Percentiles rank a stretch among this genome's conserved stretches.
phyloP scores from a whole-genome alignment of 2,888 invertebrate genomes.

The Polyommatus icarus region DNA sequence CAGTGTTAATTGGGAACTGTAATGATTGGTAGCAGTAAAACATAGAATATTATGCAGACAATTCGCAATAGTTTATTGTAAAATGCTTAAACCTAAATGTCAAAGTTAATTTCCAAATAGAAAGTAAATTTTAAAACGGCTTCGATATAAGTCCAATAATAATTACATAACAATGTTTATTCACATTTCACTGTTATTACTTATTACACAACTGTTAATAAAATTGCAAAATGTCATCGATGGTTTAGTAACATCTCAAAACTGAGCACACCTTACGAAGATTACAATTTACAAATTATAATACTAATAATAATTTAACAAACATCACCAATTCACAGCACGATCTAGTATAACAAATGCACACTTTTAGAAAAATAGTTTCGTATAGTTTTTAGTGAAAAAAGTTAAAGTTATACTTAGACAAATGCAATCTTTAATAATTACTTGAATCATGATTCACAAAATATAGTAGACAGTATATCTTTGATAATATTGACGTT shows the following conservation, averaged over 20 bases:
- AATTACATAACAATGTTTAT: constrained; percentile 27
- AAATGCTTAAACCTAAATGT: constrained; percentile 9
- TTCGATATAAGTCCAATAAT: constrained; percentile 23
- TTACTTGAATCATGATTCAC: background rate
- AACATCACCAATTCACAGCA: constrained; percentile 8
- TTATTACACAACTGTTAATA: constrained; percentile 18
- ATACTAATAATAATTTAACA: background rate
- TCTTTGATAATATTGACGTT: background rate
- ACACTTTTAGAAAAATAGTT: background rate
- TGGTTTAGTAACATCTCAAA: background rate
- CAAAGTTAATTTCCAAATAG: constrained; percentile 21
- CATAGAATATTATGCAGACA: constrained; percentile 1
- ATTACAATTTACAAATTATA: background rate
- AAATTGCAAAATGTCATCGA: constrained; percentile 10
- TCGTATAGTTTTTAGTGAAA: background rate
- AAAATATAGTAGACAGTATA: background rate
- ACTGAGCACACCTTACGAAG: background rate
- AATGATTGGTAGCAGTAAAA: constrained; percentile 2
- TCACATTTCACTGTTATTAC: background rate
- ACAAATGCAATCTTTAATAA: background rate
- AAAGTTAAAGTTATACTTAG: background rate
- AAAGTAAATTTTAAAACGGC: constrained; percentile 22
- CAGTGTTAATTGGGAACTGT: background rate
- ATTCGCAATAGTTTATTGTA: constrained; percentile 22
- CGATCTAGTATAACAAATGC: background rate